Conservation (phyloP, 2,888 invertebrate genomes). For the Cryptus viduatorius region DNA sequence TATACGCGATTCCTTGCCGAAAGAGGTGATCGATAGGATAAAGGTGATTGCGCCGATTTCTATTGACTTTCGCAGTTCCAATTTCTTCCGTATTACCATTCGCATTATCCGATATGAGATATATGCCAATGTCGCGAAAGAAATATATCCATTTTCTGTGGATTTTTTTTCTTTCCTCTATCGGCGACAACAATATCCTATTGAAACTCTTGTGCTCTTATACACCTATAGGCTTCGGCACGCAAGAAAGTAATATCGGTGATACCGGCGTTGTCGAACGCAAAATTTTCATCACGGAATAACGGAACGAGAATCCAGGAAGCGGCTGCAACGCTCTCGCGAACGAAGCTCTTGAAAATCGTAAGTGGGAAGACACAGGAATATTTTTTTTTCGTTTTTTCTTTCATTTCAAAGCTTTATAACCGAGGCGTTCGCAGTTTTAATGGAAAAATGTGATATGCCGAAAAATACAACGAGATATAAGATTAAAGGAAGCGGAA, state of each 20-base stretch:
- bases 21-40: slow-evolving; percentile 86
- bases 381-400: neutral
- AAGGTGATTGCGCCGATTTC: slow-evolving; percentile 80
- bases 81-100: neutral
- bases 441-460: neutral
- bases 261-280: slow-evolving; percentile 85
- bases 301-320: slow-evolving; percentile 82
- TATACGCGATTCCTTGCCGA: slow-evolving; percentile 85
- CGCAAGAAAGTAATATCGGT: slow-evolving; percentile 86
- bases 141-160: slow-evolving; percentile 1
- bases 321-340: slow-evolving; percentile 80
- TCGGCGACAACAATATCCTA: slow-evolving; percentile 16
- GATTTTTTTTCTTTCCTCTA: neutral
- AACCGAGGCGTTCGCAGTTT: slow-evolving; percentile 43
- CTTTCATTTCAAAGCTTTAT: neutral
- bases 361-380: slow-evolving; percentile 73
- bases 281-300: slow-evolving; percentile 75
- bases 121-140: neutral
- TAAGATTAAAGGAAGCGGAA: neutral
- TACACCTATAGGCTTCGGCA: slow-evolving; percentile 81
- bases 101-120: slow-evolving; percentile 6
- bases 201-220: slow-evolving; percentile 46
- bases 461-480: neutral
- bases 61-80: slow-evolving; percentile 13
- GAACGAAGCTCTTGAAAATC: slow-evolving; percentile 82